These are phyloP conservation scores for Hyla sarda DNA, from an alignment of 2,113 vertebrate genomes.

Conservation along the genomic window DNA sequence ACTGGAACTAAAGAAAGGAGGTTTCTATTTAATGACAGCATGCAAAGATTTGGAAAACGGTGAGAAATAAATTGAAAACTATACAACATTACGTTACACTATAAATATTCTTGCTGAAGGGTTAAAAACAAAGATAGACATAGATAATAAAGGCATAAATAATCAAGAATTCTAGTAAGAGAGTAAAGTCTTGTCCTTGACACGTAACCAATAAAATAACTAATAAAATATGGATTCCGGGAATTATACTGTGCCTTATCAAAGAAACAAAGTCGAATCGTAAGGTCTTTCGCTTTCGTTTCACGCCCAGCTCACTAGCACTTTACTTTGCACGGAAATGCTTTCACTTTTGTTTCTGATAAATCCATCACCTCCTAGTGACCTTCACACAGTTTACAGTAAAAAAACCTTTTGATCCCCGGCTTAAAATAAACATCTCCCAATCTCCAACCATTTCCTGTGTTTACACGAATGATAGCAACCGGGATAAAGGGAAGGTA, in stretches of 20 bases:
- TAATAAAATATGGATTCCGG: background rate
- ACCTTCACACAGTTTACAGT: constrained; percentile 35
- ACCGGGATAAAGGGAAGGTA: background rate
- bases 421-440: constrained; percentile 4
- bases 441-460: background rate
- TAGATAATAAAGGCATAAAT: background rate
- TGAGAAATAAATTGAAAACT: no score
- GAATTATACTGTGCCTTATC: background rate
- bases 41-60: no score
- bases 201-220: background rate
- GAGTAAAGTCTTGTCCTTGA: background rate
- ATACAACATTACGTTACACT: no score
- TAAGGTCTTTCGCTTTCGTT: constrained; percentile 47
- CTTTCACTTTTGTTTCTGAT: constrained; percentile 54
- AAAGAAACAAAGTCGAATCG: background rate
- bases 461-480: constrained; percentile 18
- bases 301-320: background rate
- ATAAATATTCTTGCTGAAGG: no score
- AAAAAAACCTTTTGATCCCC: constrained; percentile 28
- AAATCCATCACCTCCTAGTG: background rate
- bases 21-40: no score
- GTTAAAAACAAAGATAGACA: no score
- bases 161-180: background rate
- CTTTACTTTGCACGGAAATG: constrained; percentile 1
- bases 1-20: no score